Percentiles rank a stretch among this genome's conserved stretches.
phyloP scores from a whole-genome alignment of 1,140 invertebrate species.

The Ylistrum balloti region DNA sequence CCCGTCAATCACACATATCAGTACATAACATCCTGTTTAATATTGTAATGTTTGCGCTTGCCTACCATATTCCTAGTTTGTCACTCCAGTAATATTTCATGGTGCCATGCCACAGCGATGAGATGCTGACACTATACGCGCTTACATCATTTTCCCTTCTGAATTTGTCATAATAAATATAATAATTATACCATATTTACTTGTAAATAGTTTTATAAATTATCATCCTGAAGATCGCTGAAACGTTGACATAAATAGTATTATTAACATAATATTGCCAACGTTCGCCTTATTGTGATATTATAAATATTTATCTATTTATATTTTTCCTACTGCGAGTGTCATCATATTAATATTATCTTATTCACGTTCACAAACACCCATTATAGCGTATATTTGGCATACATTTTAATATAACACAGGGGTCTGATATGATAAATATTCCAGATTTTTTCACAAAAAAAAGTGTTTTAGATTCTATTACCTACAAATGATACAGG shows the following conservation, averaged over 20 bases:
- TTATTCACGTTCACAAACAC: not conserved
- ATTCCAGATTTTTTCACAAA: not conserved
- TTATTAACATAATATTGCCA: not conserved
- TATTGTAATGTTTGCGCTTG: too few relatives aligned
- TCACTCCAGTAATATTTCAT: too few relatives aligned
- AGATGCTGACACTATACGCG: too few relatives aligned
- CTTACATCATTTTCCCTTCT: too few relatives aligned
- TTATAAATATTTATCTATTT: conserved; percentile 7
- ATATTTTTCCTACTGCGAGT: not conserved
- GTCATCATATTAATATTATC: not conserved
- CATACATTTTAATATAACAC: not conserved
- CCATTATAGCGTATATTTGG: not conserved
- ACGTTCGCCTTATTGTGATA: not conserved
- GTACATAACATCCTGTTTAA: too few relatives aligned
- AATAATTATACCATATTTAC: too few relatives aligned
- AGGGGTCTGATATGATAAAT: not conserved
- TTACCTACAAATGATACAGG: not conserved
- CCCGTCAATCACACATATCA: too few relatives aligned
- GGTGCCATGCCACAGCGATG: too few relatives aligned
- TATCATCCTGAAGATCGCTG: not conserved
- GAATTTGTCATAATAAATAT: too few relatives aligned
- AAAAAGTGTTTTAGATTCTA: not conserved
- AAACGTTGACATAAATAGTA: not conserved
- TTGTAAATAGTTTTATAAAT: not conserved
- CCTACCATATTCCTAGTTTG: too few relatives aligned